Evolutionary conservation across 1,140 invertebrate species (phyloP).

Genomic region (Drosophila tani): DNA sequence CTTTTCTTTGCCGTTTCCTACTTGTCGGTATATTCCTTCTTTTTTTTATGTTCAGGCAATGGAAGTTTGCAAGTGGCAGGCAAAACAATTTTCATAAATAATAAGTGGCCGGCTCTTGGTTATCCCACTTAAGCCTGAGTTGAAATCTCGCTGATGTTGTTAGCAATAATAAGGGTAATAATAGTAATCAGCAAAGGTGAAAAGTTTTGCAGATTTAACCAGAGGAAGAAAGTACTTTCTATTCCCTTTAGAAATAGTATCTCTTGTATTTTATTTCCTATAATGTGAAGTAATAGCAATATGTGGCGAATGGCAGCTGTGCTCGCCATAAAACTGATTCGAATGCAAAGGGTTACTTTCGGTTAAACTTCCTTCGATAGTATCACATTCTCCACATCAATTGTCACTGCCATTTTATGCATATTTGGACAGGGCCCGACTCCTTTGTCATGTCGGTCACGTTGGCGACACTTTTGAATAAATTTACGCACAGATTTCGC

Average conservation of each 20-base stretch:
- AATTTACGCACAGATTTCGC: conserved; percentile 37
- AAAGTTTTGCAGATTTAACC: not conserved
- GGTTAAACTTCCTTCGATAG: conserved; percentile 4
- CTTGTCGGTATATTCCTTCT: conserved; percentile 2
- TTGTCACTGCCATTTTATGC: conserved; percentile 18
- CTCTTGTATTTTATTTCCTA: not conserved
- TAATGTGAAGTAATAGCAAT: not conserved
- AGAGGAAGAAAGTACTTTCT: not conserved
- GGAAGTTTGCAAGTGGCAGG: conserved; percentile 35
- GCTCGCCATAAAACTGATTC: not conserved
- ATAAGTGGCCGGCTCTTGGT: conserved; percentile 44
- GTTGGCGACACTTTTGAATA: conserved; percentile 49
- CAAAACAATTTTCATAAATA: conserved; percentile 68
- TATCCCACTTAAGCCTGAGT: conserved; percentile 7
- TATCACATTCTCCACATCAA: conserved; percentile 2
- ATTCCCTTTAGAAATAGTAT: no score
- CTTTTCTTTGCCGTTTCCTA: not conserved
- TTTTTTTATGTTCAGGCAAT: not conserved
- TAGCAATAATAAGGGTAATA: not conserved
- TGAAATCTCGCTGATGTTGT: conserved; percentile 13
- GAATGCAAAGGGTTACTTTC: conserved; percentile 10
- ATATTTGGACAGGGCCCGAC: conserved; percentile 14
- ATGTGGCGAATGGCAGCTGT: not conserved
- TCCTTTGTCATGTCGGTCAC: conserved; percentile 37
- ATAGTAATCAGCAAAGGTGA: not conserved